Percentiles rank a stretch among this genome's conserved stretches.
Evolutionary conservation across 2,888 invertebrate genomes (phyloP).

Genomic region (Polia nebulosa): DNA sequence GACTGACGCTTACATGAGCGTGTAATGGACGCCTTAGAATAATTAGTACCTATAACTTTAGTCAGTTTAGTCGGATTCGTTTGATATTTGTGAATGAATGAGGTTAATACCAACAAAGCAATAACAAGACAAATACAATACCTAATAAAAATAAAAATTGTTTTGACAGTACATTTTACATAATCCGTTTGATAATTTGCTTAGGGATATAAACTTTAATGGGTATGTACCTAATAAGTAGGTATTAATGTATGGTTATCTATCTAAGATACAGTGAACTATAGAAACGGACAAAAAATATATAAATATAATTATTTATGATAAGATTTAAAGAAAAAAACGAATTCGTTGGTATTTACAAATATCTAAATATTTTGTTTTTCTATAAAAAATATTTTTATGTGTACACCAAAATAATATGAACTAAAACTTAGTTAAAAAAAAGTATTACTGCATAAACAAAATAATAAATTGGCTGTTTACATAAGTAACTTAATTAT

Average conservation of each 20-base stretch:
- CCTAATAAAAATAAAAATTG: not conserved
- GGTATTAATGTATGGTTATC: constrained; percentile 4
- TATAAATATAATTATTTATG: too few relatives aligned
- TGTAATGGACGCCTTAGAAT: too few relatives aligned
- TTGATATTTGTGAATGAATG: not conserved
- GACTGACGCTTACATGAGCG: too few relatives aligned
- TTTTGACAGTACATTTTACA: not conserved
- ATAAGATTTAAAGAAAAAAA: too few relatives aligned
- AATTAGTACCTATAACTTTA: too few relatives aligned
- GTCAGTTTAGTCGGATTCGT: too few relatives aligned
- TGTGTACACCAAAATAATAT: not conserved
- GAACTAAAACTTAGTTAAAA: too few relatives aligned
- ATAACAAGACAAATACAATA: not conserved
- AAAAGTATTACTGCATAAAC: too few relatives aligned
- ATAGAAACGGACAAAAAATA: too few relatives aligned
- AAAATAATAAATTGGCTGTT: not conserved
- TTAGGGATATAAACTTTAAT: constrained; percentile 4
- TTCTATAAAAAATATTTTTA: too few relatives aligned
- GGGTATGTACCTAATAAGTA: not conserved
- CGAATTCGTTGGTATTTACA: too few relatives aligned
- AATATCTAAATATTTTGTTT: too few relatives aligned
- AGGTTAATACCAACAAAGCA: not conserved
- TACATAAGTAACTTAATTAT: not conserved
- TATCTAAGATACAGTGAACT: not conserved
- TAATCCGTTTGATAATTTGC: not conserved